Percentiles rank a stretch among this genome's conserved stretches.
Conservation (phyloP, 2,888 invertebrate species). For the Drosophila prostipennis region DNA sequence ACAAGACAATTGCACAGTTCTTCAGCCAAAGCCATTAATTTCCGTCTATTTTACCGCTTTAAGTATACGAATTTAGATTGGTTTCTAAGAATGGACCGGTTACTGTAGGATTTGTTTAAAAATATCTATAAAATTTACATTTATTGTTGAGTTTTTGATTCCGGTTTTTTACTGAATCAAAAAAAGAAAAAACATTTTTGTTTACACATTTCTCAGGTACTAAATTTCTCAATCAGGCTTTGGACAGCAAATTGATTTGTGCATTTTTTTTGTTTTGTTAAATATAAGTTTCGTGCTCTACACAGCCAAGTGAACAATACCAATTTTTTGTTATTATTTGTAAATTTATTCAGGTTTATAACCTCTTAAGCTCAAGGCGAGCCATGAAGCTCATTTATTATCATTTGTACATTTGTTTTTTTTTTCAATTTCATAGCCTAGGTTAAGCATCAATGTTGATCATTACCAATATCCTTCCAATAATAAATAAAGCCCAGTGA, state of each 20-base stretch:
- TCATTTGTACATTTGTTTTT: neutral
- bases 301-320: neutral
- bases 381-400: neutral
- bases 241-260: constrained; percentile 2
- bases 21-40: constrained; percentile 66
- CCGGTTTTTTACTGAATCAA: too few species aligned
- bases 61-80: neutral
- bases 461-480: constrained; percentile 13
- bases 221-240: neutral
- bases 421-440: neutral
- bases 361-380: neutral
- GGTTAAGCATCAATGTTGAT: constrained; percentile 29
- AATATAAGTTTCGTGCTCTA: neutral
- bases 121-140: neutral
- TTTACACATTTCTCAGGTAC: neutral
- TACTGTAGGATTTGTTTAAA: neutral
- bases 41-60: neutral
- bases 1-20: constrained; percentile 73
- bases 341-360: constrained; percentile 9
- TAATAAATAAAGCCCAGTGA: constrained; percentile 10
- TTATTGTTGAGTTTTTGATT: neutral
- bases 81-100: neutral
- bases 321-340: constrained; percentile 8
- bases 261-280: constrained; percentile 1
- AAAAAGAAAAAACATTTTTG: neutral